Base-by-base conservation (phyloP, 1,140 invertebrate species). In the Drosophila jambulina region DNA sequence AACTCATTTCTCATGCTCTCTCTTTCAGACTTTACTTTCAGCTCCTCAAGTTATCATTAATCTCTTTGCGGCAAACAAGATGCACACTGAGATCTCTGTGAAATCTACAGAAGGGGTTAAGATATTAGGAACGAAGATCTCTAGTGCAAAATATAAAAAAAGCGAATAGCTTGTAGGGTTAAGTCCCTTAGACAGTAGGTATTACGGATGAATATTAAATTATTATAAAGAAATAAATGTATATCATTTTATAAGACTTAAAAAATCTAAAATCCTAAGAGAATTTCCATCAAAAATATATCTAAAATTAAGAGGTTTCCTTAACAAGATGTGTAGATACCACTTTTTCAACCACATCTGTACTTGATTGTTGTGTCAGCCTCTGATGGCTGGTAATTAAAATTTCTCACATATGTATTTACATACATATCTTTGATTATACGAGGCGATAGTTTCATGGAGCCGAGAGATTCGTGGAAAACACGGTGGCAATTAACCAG, bases 1-100 rank as follows among this genome's bases (percentile, higher is more conserved):
- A 88, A 88, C 81, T 90, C 77, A 88, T 85, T 90, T 90, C 85
- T 63, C 81, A 90, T 81, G 84, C 68, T 68, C 78, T 85, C 78
- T 53, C 63, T 60, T 75, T 65, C 58, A 19, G 54, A 48, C 72
- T 79, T 78, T 64, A 61, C 72, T 78, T 76, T 81, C 79, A 81
- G 57, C 71, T 75, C 49, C 56, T 68, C 71, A 68, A 68, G 56
- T 78, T 78, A 78, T 78, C 76, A 78, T 78, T 63, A 78, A 78
- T 78, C 76, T 78, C 43, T 49, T 29, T 59, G 32, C 36, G 56
- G 42, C 69, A 25, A 56, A 72, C 69, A 46, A 72, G 69, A 72
- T 70, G 68, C 54, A 80, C 45, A 80, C 51, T 45, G 27, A 54
- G 43, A 70, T 64, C 60, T 36, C 19, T 64, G 9, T 29, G 38